Base-by-base conservation (phyloP, 2,113 vertebrate genomes). In the Pachypanchax playfairii region DNA sequence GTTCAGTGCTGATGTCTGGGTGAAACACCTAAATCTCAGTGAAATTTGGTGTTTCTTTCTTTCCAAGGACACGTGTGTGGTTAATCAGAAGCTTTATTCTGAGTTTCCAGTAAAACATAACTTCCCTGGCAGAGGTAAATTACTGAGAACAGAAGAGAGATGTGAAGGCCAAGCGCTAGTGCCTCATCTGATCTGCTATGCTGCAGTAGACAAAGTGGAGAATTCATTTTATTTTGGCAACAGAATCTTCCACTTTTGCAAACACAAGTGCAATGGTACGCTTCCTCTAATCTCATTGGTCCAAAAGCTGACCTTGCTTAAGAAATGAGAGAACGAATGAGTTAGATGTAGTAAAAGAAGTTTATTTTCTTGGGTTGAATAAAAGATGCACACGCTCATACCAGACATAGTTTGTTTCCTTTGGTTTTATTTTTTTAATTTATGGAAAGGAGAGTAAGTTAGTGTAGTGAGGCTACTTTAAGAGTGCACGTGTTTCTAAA, bases 11-110 rank as follows among this genome's bases (percentile, higher is more conserved):
- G 36, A 59, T 59, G 13, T 70, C 24, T 49, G 26, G 58, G 29
- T 50, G 31, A 38, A n/a, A 17, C 22, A 4, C n/a, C 38, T 54
- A 5, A 53, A 50, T 29, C 57, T 70, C 56, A 57, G 51, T 58
- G 47, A 61, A 73, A 7, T 61, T 17, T 18, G 6, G 43, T 17
- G 58, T 57, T n/a, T n/a, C 48, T 2, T 10, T 22, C 39, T 70
- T 67, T 62, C 70, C 65, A 78, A 76, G 74, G 78, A 70, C 60
- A 5, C 41, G 0, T 6, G 57, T 57, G 76, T 65, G 57, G 86
- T 85, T 80, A 86, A 89, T 89, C 59, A 78, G 46, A 42, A 58
- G 56, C 52, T 73, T 79, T 70, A 63, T 75, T 81, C 75, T 75
- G 18, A 66, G 72, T 53, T 71, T n/a, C n/a, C n/a, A n/a, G n/a